phyloP scores from a whole-genome alignment of 2,888 invertebrate species.

The Apotomis turbidana region DNA sequence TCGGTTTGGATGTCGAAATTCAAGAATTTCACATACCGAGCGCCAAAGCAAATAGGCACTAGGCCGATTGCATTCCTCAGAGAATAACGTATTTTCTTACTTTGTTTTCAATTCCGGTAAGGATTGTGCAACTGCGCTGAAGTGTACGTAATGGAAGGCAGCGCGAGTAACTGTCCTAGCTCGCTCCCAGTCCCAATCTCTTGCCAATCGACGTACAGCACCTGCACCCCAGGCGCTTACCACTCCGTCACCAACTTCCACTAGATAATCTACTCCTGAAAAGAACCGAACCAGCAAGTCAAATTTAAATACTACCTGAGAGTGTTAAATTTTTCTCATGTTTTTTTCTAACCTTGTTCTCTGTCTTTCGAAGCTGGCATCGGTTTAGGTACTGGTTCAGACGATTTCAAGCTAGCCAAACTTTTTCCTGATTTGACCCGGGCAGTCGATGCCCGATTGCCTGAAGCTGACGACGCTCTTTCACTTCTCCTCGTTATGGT shows the following conservation, averaged over 20 bases:
- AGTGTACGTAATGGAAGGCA: constrained; percentile 95
- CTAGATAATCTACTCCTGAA: constrained; percentile 93
- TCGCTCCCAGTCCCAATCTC: constrained; percentile 91
- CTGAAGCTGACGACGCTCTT: constrained; percentile 71
- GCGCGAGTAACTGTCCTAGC: constrained; percentile 91
- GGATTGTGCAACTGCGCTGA: constrained; percentile 90
- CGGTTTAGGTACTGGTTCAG: constrained; percentile 78
- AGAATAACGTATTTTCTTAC: constrained; percentile 51
- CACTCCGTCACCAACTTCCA: constrained; percentile 92
- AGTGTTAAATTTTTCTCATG: background rate
- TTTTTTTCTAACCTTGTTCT: constrained; percentile 84
- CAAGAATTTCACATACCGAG: no score
- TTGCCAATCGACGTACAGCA: constrained; percentile 91
- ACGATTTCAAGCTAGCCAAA: constrained; percentile 73
- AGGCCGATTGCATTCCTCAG: no score
- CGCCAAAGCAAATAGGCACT: no score
- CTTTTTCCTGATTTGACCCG: constrained; percentile 83
- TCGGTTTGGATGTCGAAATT: no score
- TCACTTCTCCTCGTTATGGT: constrained; percentile 73
- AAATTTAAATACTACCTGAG: constrained; percentile 22
- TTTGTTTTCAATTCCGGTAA: constrained; percentile 89
- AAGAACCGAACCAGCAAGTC: constrained; percentile 22
- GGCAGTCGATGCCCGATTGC: constrained; percentile 85
- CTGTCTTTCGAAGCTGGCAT: constrained; percentile 85
- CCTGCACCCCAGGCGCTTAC: constrained; percentile 94